Percentiles rank a stretch among this genome's conserved stretches.
Evolutionary conservation across 2,113 vertebrate species (phyloP).

Genomic region (Argyrosomus japonicus): DNA sequence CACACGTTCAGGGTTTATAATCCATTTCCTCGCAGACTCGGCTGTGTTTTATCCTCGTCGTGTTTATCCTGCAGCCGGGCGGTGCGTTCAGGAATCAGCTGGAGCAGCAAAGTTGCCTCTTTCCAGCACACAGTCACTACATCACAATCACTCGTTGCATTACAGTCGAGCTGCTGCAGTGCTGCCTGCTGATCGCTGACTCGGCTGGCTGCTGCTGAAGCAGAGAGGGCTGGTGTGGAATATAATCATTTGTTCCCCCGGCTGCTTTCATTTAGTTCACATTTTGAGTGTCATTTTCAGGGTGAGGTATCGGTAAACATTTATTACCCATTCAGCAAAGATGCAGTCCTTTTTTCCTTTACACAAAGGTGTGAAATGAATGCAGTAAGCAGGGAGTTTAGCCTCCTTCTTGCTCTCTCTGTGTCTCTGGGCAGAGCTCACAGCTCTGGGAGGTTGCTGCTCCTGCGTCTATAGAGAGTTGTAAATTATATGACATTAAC

Average conservation of each 20-base stretch:
- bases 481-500: constrained; percentile 57
- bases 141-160: constrained; percentile 58
- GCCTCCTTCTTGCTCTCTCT: not conserved
- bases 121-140: constrained; percentile 49
- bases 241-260: constrained; percentile 4
- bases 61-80: not conserved
- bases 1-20: constrained; percentile 5
- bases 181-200: constrained; percentile 70
- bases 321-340: constrained; percentile 4
- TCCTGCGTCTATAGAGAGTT: constrained; percentile 38
- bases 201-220: constrained; percentile 55
- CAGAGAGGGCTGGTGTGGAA: constrained; percentile 32
- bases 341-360: not conserved
- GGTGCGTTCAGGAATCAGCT: constrained; percentile 43
- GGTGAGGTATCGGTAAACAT: constrained; percentile 17
- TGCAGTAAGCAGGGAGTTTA: not conserved
- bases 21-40: not conserved
- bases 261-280: constrained; percentile 31
- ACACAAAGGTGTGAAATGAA: constrained; percentile 16
- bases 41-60: constrained; percentile 9
- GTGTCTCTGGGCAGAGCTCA: constrained; percentile 39
- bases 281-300: constrained; percentile 35
- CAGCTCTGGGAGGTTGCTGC: constrained; percentile 43
- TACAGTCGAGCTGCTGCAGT: constrained; percentile 62
- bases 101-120: constrained; percentile 46